phyloP scores from a whole-genome alignment of 2,888 invertebrate species.

The Anorthoa munda region DNA sequence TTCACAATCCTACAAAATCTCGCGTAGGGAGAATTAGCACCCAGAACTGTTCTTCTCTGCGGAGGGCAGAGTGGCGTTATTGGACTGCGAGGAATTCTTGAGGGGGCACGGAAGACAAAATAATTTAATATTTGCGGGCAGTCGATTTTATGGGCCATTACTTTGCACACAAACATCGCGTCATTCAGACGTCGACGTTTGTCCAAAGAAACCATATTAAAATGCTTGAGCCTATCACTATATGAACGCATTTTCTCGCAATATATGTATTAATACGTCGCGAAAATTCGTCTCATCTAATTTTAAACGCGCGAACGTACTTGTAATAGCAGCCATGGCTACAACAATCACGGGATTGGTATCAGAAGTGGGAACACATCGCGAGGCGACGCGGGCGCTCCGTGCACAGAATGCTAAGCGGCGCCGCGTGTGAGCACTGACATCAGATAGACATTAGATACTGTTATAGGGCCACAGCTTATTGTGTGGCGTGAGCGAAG shows the following conservation, averaged over 20 bases:
- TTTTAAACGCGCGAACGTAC: constrained; percentile 46
- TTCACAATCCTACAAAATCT: too few species aligned
- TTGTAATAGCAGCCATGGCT: constrained; percentile 40
- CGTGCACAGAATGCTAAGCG: constrained; percentile 80
- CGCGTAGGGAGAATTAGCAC: too few species aligned
- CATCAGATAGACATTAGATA: constrained; percentile 74
- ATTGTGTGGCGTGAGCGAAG: constrained; percentile 41
- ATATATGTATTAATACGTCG: not conserved
- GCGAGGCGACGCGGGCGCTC: constrained; percentile 66
- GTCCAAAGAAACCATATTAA: too few species aligned
- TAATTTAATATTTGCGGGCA: too few species aligned
- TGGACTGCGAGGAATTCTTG: too few species aligned
- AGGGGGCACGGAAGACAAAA: too few species aligned
- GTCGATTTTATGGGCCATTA: too few species aligned
- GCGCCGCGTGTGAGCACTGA: constrained; percentile 71
- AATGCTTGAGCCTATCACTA: too few species aligned
- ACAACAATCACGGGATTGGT: constrained; percentile 60
- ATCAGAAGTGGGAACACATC: constrained; percentile 76
- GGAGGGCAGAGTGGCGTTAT: too few species aligned
- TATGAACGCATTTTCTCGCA: not conserved
- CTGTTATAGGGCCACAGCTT: constrained; percentile 58
- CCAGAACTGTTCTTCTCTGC: too few species aligned
- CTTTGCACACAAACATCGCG: too few species aligned
- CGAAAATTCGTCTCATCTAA: constrained; percentile 20
- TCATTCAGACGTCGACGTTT: too few species aligned